A percentile compares a stretch with the other conserved stretches of the same genome.
phyloP scores from a whole-genome alignment of 2,888 invertebrate species.

The Eledone cirrhosa region DNA sequence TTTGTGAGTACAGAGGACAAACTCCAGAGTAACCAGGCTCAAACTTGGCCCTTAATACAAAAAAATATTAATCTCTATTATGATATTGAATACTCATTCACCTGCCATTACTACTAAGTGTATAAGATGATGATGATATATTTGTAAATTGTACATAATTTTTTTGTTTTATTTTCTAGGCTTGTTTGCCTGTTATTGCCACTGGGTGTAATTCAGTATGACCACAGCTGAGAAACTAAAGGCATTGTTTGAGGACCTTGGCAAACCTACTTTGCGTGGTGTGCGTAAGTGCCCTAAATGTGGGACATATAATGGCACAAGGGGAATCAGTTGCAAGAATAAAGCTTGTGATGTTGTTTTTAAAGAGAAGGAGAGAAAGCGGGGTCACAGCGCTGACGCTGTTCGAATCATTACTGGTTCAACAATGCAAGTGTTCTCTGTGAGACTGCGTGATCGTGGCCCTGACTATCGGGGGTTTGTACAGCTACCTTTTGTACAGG shows the following conservation, averaged over 20 bases:
- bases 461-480: conserved; percentile 81
- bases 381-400: conserved; percentile 73
- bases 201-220: background rate
- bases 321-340: conserved; percentile 79
- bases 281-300: conserved; percentile 80
- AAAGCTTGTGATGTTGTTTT: conserved; percentile 76
- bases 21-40: too few relatives aligned
- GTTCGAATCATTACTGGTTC: conserved; percentile 74
- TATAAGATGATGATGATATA: too few relatives aligned
- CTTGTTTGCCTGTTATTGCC: too few relatives aligned
- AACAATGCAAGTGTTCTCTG: conserved; percentile 74
- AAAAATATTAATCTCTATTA: too few relatives aligned
- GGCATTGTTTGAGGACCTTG: conserved; percentile 70
- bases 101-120: too few relatives aligned
- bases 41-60: too few relatives aligned
- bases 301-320: conserved; percentile 79
- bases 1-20: too few relatives aligned
- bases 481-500: conserved; percentile 69
- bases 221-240: conserved; percentile 54
- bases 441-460: conserved; percentile 76
- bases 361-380: conserved; percentile 71
- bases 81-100: too few relatives aligned
- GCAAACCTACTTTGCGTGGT: conserved; percentile 76
- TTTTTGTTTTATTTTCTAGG: too few relatives aligned
- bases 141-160: too few relatives aligned